These are phyloP conservation scores for Metellina segmentata DNA, from an alignment of 2,888 invertebrate genomes.

Conservation along the genomic window DNA sequence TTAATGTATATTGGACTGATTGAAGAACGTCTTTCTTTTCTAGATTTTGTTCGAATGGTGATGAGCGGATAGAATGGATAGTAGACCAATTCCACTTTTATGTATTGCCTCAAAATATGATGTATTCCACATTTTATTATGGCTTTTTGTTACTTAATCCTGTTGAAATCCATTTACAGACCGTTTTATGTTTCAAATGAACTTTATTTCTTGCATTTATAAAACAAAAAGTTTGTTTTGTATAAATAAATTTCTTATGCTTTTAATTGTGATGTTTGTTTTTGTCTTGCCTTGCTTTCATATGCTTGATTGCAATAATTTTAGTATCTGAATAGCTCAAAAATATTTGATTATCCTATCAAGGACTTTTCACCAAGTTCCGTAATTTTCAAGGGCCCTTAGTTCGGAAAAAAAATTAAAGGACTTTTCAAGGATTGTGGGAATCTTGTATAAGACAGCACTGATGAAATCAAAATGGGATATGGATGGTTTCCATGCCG, in stretches of 20 bases:
- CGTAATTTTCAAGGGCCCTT: too few relatives aligned
- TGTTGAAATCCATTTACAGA: slow-evolving; percentile 29
- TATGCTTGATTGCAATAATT: too few relatives aligned
- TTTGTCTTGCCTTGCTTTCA: not conserved
- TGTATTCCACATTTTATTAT: slow-evolving; percentile 38
- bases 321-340: too few relatives aligned
- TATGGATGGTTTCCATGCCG: too few relatives aligned
- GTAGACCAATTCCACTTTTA: slow-evolving; percentile 18
- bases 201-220: slow-evolving; percentile 46
- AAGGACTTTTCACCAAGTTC: too few relatives aligned
- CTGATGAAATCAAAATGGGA: too few relatives aligned
- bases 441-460: too few relatives aligned
- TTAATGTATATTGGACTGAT: too few relatives aligned
- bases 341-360: too few relatives aligned
- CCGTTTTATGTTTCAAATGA: slow-evolving; percentile 37
- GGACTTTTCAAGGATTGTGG: too few relatives aligned
- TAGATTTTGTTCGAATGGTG: slow-evolving; percentile 95
- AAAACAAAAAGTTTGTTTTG: slow-evolving; percentile 30
- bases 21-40: slow-evolving; percentile 7
- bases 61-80: slow-evolving; percentile 88
- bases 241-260: slow-evolving; percentile 10
- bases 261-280: not conserved
- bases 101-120: slow-evolving; percentile 33
- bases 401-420: too few relatives aligned
- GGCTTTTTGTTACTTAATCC: slow-evolving; percentile 47